Evolutionary conservation across 1,140 invertebrate species (phyloP).

Genomic region (Agrypnia vestita): DNA sequence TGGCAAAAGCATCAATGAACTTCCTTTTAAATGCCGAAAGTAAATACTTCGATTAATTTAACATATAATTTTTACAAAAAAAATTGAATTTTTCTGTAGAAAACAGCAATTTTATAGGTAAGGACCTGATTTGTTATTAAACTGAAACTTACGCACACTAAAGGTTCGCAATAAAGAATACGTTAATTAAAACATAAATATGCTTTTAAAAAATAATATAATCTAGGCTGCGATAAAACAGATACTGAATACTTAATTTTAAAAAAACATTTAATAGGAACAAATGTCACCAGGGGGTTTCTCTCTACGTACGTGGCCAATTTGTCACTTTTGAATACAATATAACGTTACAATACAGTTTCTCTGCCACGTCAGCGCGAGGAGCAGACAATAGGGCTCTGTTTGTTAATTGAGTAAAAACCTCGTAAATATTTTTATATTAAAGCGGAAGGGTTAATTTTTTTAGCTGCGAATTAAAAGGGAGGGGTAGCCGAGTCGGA

Average conservation of each 20-base stretch:
- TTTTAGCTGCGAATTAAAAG: conserved; percentile 39
- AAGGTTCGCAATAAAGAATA: no score
- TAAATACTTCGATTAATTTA: no score
- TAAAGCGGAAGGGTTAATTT: conserved; percentile 47
- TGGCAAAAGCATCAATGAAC: no score
- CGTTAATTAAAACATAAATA: no score
- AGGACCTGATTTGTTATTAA: no score
- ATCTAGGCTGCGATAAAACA: no score
- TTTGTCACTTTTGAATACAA: conserved; percentile 59
- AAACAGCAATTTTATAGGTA: no score
- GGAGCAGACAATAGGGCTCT: conserved; percentile 34
- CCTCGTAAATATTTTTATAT: conserved; percentile 56
- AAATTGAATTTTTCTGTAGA: no score
- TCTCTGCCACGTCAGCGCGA: conserved; percentile 26
- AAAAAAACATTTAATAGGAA: background rate
- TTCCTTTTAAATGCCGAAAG: no score
- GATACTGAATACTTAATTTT: background rate
- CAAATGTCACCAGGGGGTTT: background rate
- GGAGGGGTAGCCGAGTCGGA: conserved; percentile 23
- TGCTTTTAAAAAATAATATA: no score
- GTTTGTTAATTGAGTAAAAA: conserved; percentile 55
- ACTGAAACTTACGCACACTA: no score
- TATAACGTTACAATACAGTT: conserved; percentile 41
- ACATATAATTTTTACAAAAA: no score
- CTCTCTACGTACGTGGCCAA: conserved; percentile 27